Evolutionary conservation across 2,113 vertebrate species (phyloP).

Genomic region (Chionomys nivalis): DNA sequence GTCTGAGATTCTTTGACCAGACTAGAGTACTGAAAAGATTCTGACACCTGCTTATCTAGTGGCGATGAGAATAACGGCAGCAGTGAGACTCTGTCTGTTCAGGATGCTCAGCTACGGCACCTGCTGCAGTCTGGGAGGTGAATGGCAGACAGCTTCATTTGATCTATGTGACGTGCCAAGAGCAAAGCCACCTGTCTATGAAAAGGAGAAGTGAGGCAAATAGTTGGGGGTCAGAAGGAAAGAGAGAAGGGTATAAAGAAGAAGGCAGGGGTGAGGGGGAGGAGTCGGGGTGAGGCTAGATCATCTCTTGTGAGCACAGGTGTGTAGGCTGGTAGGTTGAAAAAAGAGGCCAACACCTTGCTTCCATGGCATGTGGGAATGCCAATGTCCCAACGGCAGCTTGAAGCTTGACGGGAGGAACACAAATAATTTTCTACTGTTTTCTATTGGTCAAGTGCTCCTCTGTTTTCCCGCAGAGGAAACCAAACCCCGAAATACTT

Average conservation of each 20-base stretch:
- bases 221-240: neutral
- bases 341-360: neutral
- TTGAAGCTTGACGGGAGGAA: neutral
- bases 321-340: neutral
- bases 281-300: neutral
- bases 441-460: neutral
- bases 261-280: neutral
- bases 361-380: neutral
- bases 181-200: neutral
- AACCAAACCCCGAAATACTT: neutral
- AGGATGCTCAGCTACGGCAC: neutral
- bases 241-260: neutral
- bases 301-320: neutral
- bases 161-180: neutral
- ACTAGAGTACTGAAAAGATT: neutral
- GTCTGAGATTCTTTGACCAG: neutral
- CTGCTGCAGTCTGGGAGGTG: neutral
- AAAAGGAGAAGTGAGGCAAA: neutral
- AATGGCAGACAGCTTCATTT: neutral
- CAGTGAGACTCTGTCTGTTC: neutral
- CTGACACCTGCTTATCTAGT: neutral
- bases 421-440: constrained; percentile 34
- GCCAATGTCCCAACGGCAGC: neutral
- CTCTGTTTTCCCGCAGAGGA: neutral
- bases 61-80: neutral